Evolutionary conservation across 2,113 vertebrate species (phyloP).

Genomic region (Xenotilapia caudafasciata): DNA sequence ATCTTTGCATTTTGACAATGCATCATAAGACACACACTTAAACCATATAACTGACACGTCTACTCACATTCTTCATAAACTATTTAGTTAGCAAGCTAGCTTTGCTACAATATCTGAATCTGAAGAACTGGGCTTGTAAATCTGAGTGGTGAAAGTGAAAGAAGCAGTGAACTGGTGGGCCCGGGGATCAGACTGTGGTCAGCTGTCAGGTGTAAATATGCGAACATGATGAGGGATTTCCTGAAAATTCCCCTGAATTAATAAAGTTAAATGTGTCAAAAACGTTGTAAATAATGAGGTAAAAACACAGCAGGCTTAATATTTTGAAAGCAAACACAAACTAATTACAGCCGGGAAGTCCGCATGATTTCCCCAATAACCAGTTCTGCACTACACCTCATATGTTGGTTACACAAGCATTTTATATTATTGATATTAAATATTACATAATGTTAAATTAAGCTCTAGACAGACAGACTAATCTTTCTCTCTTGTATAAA

Average conservation of each 20-base stretch:
- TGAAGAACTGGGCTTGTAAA: background rate
- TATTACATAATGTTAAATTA: background rate
- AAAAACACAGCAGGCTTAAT: background rate
- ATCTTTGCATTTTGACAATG: background rate
- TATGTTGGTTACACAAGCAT: background rate
- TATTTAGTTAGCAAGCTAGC: background rate
- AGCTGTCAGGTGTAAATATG: background rate
- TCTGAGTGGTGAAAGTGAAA: background rate
- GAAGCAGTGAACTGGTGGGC: background rate
- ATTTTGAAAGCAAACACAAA: background rate
- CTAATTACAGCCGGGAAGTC: background rate
- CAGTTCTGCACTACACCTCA: background rate
- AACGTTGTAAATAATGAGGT: background rate
- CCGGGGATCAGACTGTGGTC: accelerated
- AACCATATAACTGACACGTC: background rate
- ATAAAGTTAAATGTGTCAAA: background rate
- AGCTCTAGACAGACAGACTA: background rate
- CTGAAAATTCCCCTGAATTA: background rate
- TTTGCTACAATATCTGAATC: background rate
- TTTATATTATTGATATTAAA: background rate
- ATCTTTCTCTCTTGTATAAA: background rate
- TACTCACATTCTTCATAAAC: background rate
- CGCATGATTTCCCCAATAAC: background rate
- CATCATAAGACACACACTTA: background rate
- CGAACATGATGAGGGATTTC: background rate